Conservation (phyloP, 2,113 vertebrate genomes). For the human region DNA sequence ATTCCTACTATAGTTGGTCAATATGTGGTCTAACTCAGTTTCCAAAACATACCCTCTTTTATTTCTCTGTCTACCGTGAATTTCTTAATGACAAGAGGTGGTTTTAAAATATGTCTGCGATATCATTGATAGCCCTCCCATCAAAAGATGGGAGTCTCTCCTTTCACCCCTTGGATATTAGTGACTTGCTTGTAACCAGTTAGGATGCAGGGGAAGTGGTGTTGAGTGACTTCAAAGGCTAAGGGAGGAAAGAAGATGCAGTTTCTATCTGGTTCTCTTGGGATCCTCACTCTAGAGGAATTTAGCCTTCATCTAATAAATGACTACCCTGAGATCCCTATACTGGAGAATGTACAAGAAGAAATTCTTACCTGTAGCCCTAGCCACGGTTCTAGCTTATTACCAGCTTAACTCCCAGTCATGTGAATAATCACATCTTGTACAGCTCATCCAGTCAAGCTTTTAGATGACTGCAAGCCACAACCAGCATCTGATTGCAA, state of each 20-base stretch:
- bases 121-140: background rate
- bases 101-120: background rate
- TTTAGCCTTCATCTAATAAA: background rate
- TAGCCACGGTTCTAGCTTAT: background rate
- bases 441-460: background rate
- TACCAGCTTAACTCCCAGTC: background rate
- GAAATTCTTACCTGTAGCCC: background rate
- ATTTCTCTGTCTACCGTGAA: background rate
- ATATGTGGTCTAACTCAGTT: conserved; percentile 2
- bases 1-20: conserved; percentile 13
- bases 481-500: background rate
- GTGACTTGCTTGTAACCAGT: background rate
- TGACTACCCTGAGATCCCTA: background rate
- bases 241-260: background rate
- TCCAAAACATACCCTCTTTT: background rate
- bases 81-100: background rate
- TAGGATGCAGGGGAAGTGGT: background rate
- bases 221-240: background rate
- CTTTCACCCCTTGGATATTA: background rate
- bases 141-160: background rate
- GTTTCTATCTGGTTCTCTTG: background rate
- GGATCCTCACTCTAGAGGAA: background rate
- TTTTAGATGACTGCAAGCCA: background rate
- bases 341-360: background rate
- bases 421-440: background rate